Evolutionary conservation across 37 sponge, comb jelly and placozoan species (phyloP).

Genomic region (Geodia barretti): DNA sequence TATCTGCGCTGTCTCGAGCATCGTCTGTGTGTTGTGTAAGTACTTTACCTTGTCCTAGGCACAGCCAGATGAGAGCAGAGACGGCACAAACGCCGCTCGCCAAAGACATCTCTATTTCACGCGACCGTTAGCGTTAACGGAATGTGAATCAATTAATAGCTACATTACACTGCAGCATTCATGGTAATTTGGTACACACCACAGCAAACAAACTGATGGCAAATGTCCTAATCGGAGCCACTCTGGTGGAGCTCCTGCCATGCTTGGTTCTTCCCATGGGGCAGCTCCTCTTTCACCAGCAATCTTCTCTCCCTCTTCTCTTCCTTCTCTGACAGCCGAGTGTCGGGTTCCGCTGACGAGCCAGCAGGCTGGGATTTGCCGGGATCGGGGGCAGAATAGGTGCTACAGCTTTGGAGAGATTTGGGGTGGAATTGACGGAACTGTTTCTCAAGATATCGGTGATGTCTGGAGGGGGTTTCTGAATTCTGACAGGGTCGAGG

Average conservation of each 20-base stretch:
- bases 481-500: conserved; percentile 14
- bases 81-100: background rate
- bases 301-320: conserved; percentile 24
- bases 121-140: too few species aligned
- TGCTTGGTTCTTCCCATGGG: conserved; percentile 6
- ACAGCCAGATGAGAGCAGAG: background rate
- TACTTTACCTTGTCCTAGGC: background rate
- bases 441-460: background rate
- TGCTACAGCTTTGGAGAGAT: background rate
- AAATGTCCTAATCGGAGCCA: background rate
- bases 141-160: too few species aligned
- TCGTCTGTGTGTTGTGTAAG: background rate
- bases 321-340: background rate
- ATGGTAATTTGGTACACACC: too few species aligned
- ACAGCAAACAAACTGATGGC: background rate
- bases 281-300: conserved; percentile 35
- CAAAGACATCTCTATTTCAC: too few species aligned
- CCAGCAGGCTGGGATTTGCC: background rate
- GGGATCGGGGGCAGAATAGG: conserved; percentile 37
- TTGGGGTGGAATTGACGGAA: background rate
- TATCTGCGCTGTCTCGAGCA: too few species aligned
- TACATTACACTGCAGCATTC: too few species aligned
- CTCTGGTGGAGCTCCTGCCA: conserved; percentile 23
- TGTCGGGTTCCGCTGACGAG: background rate
- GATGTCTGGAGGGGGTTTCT: conserved; percentile 4